A percentile compares a stretch with the other conserved stretches of the same genome.
Conservation (phyloP, 1,140 invertebrate genomes). For the Drosophila ananassae region DNA sequence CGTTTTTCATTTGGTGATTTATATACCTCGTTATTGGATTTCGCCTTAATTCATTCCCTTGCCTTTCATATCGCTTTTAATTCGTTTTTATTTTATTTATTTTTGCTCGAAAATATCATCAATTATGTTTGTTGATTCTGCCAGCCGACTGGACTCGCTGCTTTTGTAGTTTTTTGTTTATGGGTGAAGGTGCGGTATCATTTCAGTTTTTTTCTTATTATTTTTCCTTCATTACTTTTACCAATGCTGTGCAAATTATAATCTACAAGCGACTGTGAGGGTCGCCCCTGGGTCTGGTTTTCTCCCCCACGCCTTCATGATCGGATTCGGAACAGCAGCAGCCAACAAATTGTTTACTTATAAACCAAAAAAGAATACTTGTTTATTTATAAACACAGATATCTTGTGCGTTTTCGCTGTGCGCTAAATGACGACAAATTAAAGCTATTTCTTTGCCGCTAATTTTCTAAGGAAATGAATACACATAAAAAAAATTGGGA, state of each 20-base stretch:
- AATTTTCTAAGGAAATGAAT: constrained; percentile 50
- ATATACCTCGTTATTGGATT: constrained; percentile 43
- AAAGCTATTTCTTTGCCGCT: constrained; percentile 50
- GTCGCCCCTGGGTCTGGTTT: constrained; percentile 50
- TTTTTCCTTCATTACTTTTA: constrained; percentile 26
- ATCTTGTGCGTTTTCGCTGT: constrained; percentile 16
- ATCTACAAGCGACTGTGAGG: constrained; percentile 35
- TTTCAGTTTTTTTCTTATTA: constrained; percentile 4
- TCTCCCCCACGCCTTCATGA: constrained; percentile 52
- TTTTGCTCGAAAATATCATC: constrained; percentile 53
- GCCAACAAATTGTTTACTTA: constrained; percentile 41
- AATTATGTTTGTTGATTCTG: constrained; percentile 56
- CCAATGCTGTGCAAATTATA: constrained; percentile 18
- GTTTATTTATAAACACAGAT: constrained; percentile 71
- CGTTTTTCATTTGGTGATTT: constrained; percentile 35
- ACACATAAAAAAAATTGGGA: background rate
- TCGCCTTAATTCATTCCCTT: constrained; percentile 23
- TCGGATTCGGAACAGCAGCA: constrained; percentile 29
- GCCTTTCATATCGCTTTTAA: constrained; percentile 36
- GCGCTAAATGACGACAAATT: constrained; percentile 68
- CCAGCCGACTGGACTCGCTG: constrained; percentile 17
- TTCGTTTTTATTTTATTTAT: constrained; percentile 31
- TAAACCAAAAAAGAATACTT: constrained; percentile 26
- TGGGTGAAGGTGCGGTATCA: constrained; percentile 53
- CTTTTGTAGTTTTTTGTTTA: constrained; percentile 42